Conservation (phyloP, 2,888 invertebrate genomes). For the Ophioninae sp. region DNA sequence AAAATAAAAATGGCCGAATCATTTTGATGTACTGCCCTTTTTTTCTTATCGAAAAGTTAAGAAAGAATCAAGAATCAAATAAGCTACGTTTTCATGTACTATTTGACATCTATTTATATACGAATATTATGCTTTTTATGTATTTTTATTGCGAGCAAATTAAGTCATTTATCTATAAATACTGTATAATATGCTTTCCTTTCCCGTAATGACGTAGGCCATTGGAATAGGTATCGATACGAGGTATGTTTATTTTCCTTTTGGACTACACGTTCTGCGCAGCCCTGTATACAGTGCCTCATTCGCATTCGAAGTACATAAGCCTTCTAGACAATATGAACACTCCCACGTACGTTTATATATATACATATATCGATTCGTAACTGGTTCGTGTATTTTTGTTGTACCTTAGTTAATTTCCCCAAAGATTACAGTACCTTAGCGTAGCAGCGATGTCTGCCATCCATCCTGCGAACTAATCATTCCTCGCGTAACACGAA, state of each 20-base stretch:
- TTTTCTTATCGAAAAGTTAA: neutral
- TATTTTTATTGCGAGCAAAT: too few species aligned
- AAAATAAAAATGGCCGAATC: neutral
- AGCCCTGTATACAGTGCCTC: neutral
- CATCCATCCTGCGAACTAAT: slow-evolving; percentile 17
- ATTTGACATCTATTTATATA: too few species aligned
- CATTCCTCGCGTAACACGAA: neutral
- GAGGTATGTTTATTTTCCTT: neutral
- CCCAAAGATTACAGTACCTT: slow-evolving; percentile 37
- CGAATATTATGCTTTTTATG: too few species aligned
- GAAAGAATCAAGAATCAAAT: too few species aligned
- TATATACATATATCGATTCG: neutral
- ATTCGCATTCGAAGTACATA: neutral
- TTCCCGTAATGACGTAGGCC: too few species aligned
- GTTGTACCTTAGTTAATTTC: slow-evolving; percentile 24
- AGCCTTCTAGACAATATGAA: neutral
- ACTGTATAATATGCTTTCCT: too few species aligned
- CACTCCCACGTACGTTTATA: neutral
- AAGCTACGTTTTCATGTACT: too few species aligned
- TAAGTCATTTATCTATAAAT: too few species aligned
- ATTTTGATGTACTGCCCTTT: neutral
- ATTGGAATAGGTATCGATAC: neutral
- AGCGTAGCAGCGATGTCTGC: neutral
- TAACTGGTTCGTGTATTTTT: neutral
- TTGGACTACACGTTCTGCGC: neutral